Base-by-base conservation (phyloP, 2,888 invertebrate genomes). In the Melinaea menophilus region DNA sequence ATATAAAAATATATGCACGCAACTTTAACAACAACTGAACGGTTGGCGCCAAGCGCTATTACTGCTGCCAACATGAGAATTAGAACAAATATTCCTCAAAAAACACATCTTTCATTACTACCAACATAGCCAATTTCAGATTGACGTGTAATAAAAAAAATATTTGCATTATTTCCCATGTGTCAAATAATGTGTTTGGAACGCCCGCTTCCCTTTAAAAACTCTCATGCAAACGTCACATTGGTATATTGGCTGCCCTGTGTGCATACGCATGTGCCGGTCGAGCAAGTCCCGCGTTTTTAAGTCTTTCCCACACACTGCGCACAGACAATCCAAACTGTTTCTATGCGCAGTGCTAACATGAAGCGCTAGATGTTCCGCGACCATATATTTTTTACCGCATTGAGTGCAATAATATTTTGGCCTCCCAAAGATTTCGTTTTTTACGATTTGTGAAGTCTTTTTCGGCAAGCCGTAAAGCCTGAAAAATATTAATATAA, bases 331-430 rank as follows among this genome's bases (percentile, higher is more conserved):
- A 45, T 72, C 69, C 5, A 67, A 59, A 4, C 56, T 61, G 13
- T 69, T 72, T 33, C 64, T 70, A 45, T 78, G 77, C 5, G 64
- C 71, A 5, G 63, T 71, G n/a, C 63, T 72, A 3, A 73, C 66
- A 34, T 78, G 78, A 11, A 74, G 71, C 0, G 69, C 66, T 22
- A 79, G 61, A 45, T 75, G 71, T n/a, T 76, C 70, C 0, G 73
- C 66, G 11, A 71, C 62, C 5, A 68, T 58, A 45, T 72, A 76
- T 37, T 71, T 70, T 63, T 78, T 79, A 0, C 71, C 67, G 55
- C 81, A 82, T 11, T 71, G 66, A 2, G 55, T 72, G 46, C 82
- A 81, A 37, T 77, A 70, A 58, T 72, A 76, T 69, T 76, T 9
- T 59, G 63, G 3, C 59, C 71, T 37, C 55, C 59, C 5, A 12